Evolutionary conservation across 1,140 invertebrate species (phyloP).

Genomic region (Papilio aristodemus): DNA sequence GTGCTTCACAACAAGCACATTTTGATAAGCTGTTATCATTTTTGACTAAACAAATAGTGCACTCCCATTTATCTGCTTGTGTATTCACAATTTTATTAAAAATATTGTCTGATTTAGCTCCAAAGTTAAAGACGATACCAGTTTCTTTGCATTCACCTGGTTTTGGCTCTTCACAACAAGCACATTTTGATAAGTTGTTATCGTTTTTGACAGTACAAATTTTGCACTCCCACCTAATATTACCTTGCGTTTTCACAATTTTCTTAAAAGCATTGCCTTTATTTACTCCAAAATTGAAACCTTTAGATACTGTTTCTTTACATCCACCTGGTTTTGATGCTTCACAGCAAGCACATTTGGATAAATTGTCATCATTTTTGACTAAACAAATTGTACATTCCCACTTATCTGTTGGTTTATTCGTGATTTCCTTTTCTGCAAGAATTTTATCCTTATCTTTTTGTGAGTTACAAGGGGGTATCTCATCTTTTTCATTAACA

Average conservation of each 20-base stretch:
- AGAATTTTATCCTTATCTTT: not conserved
- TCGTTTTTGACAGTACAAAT: constrained; percentile 85
- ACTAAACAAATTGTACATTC: constrained; percentile 85
- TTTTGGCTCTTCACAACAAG: constrained; percentile 81
- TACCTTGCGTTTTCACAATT: constrained; percentile 29
- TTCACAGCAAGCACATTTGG: constrained; percentile 85
- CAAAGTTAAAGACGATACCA: constrained; percentile 56
- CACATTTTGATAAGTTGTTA: constrained; percentile 80
- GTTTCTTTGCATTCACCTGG: constrained; percentile 21
- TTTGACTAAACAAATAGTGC: constrained; percentile 83
- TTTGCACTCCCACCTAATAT: constrained; percentile 79
- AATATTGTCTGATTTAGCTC: constrained; percentile 61
- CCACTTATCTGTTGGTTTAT: constrained; percentile 43
- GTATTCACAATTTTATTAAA: constrained; percentile 31
- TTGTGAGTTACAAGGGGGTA: no score
- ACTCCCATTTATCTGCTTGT: constrained; percentile 68
- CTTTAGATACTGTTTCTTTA: constrained; percentile 25
- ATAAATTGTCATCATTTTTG: constrained; percentile 81
- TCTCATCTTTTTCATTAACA: no score
- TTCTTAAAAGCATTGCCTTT: constrained; percentile 36
- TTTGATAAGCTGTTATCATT: constrained; percentile 82
- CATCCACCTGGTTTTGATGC: constrained; percentile 46
- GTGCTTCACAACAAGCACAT: constrained; percentile 84
- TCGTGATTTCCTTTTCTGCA: constrained; percentile 24
- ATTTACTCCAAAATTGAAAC: constrained; percentile 73